Base-by-base conservation (phyloP, 2,888 invertebrate genomes). In the Tachina lurida region DNA sequence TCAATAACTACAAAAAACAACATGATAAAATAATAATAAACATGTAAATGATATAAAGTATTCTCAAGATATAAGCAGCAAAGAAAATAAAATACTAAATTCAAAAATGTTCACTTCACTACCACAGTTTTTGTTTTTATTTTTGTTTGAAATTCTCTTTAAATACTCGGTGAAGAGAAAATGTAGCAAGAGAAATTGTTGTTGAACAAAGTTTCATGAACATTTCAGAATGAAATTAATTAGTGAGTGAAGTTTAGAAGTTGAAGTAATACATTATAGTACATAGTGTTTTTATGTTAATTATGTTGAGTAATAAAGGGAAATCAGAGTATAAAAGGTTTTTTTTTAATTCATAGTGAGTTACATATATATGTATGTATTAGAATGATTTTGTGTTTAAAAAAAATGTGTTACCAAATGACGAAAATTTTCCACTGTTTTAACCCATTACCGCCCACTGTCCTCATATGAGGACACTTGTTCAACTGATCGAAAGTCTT, bases 1-100 rank as follows among this genome's bases (percentile, higher is more conserved):
- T 91, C 90, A 92, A 90, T 87, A 92, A 90, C 93, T 93, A 90
- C 88, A 89, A 90, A 89, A 88, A 88, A 87, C 79, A 86, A 86
- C 84, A 70, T 84, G 84, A 60, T 85, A 87, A 85, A 84, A 81
- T 75, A 83, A 81, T 84, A 84, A 82, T 82, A 87, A 87, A 87
- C 75, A 87, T 75, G 79, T 87, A 78, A 75, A 83, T 84, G 82
- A 76, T 74, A 47, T 52, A 84, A 79, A 43, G 49, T 68, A 71
- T 74, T 22, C 31, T 31, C 22, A 82, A 70, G 63, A 73, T 71
- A 73, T 71, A 82, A 73, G 67, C 54, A 78, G 60, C 58, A 73
- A 75, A 31, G 31, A 68, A 9, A 43, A 60, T 43, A 39, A 47
- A 52, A 56, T 77, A 68, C 41, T 67, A 63, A 73, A 71, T 52